Evolutionary conservation across 2,113 vertebrate genomes (phyloP).

Genomic region (Hemiscyllium ocellatum): DNA sequence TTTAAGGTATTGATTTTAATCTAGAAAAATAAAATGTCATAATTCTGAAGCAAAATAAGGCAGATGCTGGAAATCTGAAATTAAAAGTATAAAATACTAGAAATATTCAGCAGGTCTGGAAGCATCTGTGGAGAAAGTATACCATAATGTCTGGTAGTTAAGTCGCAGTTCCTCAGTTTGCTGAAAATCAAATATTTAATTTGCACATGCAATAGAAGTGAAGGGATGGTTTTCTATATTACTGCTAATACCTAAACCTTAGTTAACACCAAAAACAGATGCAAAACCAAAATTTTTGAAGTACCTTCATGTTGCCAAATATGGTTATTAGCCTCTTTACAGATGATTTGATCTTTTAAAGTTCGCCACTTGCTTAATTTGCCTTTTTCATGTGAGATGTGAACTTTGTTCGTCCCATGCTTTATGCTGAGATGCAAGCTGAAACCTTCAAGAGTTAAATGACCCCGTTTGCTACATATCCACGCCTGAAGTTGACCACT

Average conservation of each 20-base stretch:
- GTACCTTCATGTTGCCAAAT: constrained; percentile 37
- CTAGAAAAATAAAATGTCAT: background rate
- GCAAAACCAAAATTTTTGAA: background rate
- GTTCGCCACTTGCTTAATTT: constrained; percentile 68
- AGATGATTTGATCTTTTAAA: constrained; percentile 52
- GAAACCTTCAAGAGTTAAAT: constrained; percentile 57
- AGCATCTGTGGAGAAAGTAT: background rate
- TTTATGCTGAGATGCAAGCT: constrained; percentile 61
- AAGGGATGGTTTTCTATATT: background rate
- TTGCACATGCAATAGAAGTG: background rate
- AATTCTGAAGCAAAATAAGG: background rate
- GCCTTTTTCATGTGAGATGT: constrained; percentile 58
- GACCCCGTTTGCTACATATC: constrained; percentile 73
- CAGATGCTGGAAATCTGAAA: background rate
- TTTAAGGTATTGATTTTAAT: background rate
- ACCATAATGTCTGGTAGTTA: background rate
- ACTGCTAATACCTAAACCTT: background rate
- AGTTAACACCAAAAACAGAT: background rate
- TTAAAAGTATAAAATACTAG: background rate
- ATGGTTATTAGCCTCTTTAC: constrained; percentile 43
- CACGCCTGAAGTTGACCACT: constrained; percentile 56
- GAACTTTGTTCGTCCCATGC: constrained; percentile 58
- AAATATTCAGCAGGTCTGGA: background rate
- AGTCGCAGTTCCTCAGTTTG: background rate
- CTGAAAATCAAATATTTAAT: background rate